Conservation (phyloP, 1,140 invertebrate species). For the Trichoplusia ni region DNA sequence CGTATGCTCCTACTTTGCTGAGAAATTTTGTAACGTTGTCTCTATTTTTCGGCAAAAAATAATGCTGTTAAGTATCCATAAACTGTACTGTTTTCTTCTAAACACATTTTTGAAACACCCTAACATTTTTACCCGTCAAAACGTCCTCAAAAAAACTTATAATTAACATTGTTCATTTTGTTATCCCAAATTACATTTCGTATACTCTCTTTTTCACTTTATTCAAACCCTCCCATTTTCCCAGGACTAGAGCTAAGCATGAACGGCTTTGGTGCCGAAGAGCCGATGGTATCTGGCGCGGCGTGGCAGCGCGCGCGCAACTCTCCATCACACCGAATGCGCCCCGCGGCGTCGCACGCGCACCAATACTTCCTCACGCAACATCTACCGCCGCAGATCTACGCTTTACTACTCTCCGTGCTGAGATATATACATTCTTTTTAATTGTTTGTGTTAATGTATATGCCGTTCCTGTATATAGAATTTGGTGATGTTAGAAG, state of each 20-base stretch:
- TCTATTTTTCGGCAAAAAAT: too few species aligned
- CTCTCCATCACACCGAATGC: constrained; percentile 29
- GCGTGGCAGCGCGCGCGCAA: constrained; percentile 70
- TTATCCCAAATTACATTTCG: too few species aligned
- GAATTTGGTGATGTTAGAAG: too few species aligned
- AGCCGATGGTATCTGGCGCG: constrained; percentile 72
- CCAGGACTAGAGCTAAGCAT: constrained; percentile 67
- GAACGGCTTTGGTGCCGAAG: constrained; percentile 63
- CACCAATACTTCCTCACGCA: constrained; percentile 56
- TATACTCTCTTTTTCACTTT: background rate
- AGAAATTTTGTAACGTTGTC: too few species aligned
- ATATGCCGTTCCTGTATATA: background rate
- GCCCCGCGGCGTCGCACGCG: constrained; percentile 56
- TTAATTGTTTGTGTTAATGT: constrained; percentile 30
- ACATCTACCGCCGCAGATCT: constrained; percentile 63
- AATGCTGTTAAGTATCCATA: too few species aligned
- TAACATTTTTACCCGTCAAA: too few species aligned
- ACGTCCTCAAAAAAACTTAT: too few species aligned
- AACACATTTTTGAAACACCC: too few species aligned
- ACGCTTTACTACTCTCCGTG: constrained; percentile 58
- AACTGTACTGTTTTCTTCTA: too few species aligned
- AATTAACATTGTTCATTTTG: too few species aligned
- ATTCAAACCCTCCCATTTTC: background rate
- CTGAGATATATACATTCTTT: constrained; percentile 64
- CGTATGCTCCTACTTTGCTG: too few species aligned